Base-by-base conservation (phyloP, 2,797 vertebrate genomes). In the Poeciliopsis gracilis region DNA sequence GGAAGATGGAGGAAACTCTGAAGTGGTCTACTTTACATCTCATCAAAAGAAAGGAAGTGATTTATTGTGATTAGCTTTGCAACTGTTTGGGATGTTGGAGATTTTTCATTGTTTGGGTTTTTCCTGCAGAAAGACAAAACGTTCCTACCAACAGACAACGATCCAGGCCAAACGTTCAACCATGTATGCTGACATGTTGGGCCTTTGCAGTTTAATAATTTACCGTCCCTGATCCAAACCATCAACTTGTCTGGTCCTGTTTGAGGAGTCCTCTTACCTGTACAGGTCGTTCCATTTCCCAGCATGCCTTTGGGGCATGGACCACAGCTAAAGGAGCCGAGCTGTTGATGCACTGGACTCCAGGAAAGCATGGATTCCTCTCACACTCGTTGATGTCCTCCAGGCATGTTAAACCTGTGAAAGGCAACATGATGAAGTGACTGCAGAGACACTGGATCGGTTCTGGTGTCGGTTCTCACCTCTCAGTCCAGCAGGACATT, bases 371-470 rank as follows among this genome's bases (percentile, higher is more conserved):
- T 1, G 90, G 92, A 2, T 47, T 89, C 67, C 87, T 92, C 79
- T 96, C 92, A 36, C 95, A 96, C 90, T 97, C 96, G 0, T 97
- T 94, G 79, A 95, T 78, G 76, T 97, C 95, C 82, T 96, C 91
- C 88, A 93, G 90, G 91, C 95, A 97, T 0, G 85, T 91, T 15
- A 82, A 41, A 69, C 96, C 95, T 97, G 86, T 82, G 77, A 70
- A 75, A 36, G 0, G 18, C 3, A 36, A 36, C 4, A 4, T 5
- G 36, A 7, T 8, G 10, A 67, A 11, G 36, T 12, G 12, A 8
- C 25, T 3, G 38, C 67, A 46, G 67, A 70, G 66, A 46, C 12
- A 7, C n/a, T 4, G 41, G 15, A 16, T 51, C 23, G 7, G n/a
- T 18, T 73, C 47, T 45, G 13, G 41, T 1, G 41, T 20, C 18